Evolutionary conservation across 2,113 vertebrate genomes (phyloP).

Genomic region (Ptyas mucosa): DNA sequence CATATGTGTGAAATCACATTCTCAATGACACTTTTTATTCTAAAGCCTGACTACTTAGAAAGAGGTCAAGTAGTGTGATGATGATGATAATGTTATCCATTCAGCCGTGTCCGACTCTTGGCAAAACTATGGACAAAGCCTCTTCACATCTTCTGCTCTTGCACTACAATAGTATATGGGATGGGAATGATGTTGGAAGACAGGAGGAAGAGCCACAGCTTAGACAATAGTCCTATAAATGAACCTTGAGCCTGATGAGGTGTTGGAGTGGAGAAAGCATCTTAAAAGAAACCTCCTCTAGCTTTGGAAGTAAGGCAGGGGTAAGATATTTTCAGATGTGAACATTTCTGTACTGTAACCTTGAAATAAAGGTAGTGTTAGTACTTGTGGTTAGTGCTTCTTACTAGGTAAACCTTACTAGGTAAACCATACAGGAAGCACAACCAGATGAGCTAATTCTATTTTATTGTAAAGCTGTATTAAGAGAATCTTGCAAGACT

Average conservation of each 20-base stretch:
- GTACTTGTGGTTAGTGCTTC: background rate
- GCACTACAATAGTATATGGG: too few relatives aligned
- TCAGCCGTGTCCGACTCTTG: too few relatives aligned
- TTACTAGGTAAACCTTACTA: background rate
- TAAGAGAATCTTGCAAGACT: background rate
- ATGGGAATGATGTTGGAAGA: background rate
- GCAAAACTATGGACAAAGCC: too few relatives aligned
- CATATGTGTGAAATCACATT: background rate
- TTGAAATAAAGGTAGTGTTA: background rate
- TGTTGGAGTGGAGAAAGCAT: background rate
- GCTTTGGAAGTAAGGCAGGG: background rate
- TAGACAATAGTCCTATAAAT: background rate
- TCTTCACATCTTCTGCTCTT: too few relatives aligned
- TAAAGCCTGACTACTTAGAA: background rate
- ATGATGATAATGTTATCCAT: background rate
- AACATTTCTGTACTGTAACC: background rate
- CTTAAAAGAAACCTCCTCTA: background rate
- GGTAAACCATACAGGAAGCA: background rate
- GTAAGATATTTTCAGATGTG: background rate
- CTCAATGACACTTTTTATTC: background rate
- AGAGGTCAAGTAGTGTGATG: background rate
- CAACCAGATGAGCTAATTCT: background rate
- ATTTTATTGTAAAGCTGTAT: background rate
- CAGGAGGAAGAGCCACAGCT: background rate
- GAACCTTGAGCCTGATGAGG: background rate